phyloP scores from a whole-genome alignment of 2,797 vertebrate genomes.

The Amblyopsis hoosieri region DNA sequence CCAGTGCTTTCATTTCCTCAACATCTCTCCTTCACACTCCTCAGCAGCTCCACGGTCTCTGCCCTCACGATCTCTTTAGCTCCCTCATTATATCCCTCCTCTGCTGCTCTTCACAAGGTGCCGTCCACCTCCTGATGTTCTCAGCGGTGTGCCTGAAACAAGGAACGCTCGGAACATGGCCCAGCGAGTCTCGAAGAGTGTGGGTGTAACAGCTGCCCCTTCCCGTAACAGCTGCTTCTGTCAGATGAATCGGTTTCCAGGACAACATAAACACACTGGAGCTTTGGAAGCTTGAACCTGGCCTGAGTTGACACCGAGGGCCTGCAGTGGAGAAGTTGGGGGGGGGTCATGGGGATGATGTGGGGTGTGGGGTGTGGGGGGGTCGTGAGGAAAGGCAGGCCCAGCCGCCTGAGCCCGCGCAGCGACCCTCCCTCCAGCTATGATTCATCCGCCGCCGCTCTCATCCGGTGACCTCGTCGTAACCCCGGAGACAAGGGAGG shows the following conservation, averaged over 20 bases:
- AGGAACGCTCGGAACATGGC: constrained; percentile 57
- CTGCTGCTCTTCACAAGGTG: constrained; percentile 34
- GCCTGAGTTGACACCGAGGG: constrained; percentile 45
- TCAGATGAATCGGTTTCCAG: constrained; percentile 47
- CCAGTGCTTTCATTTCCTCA: too few relatives aligned
- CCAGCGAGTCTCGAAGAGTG: constrained; percentile 65
- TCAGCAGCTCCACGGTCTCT: constrained; percentile 38
- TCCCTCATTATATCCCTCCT: constrained; percentile 34
- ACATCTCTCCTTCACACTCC: neutral
- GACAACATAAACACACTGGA: constrained; percentile 71
- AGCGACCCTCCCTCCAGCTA: constrained; percentile 68
- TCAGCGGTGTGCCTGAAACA: constrained; percentile 50
- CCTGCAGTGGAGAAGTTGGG: constrained; percentile 58
- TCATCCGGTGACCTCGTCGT: constrained; percentile 72
- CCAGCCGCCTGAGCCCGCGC: constrained; percentile 64
- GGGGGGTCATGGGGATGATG: neutral
- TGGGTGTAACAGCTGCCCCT: constrained; percentile 56
- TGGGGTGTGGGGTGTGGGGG: too few relatives aligned
- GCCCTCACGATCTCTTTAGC: constrained; percentile 42
- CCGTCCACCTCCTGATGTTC: constrained; percentile 53
- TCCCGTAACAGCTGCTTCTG: constrained; percentile 46
- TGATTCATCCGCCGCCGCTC: constrained; percentile 77
- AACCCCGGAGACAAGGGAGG: constrained; percentile 71
- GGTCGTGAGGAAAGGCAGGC: constrained; percentile 78
- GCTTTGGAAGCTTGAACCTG: constrained; percentile 71